These are phyloP conservation scores for Galeopsomyia nigrocyanea DNA, from an alignment of 2,888 invertebrate genomes.

Conservation along the genomic window DNA sequence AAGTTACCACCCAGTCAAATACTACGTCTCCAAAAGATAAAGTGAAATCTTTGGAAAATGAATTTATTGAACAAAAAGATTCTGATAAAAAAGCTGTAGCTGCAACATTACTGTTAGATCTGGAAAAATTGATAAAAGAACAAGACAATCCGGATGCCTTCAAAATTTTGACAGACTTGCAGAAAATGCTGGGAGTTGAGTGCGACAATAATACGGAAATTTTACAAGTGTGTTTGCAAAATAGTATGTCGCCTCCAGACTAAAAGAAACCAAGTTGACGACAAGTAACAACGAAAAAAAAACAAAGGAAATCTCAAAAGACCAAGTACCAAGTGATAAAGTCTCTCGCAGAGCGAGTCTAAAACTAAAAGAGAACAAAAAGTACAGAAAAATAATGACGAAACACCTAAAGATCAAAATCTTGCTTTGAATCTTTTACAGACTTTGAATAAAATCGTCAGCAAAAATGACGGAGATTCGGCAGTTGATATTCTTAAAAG, in stretches of 20 bases:
- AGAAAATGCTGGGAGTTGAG: slow-evolving; percentile 59
- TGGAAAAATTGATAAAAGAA: slow-evolving; percentile 60
- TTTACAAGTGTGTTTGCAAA: slow-evolving; percentile 54
- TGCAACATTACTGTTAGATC: slow-evolving; percentile 58
- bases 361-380: slow-evolving; percentile 36
- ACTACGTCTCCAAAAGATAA: slow-evolving; percentile 34
- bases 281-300: slow-evolving; percentile 36
- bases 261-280: slow-evolving; percentile 35
- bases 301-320: slow-evolving; percentile 1
- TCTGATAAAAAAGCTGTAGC: slow-evolving; percentile 56
- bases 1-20: slow-evolving; percentile 8
- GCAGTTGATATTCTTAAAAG: slow-evolving; percentile 40
- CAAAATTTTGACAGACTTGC: slow-evolving; percentile 60
- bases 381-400: slow-evolving; percentile 22
- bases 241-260: neutral
- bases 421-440: slow-evolving; percentile 30
- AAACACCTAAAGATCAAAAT: slow-evolving; percentile 48
- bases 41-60: slow-evolving; percentile 54
- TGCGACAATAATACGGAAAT: slow-evolving; percentile 59
- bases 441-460: slow-evolving; percentile 41
- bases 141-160: slow-evolving; percentile 59
- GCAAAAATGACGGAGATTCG: slow-evolving; percentile 51
- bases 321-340: slow-evolving; percentile 47
- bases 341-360: slow-evolving; percentile 50
- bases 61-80: slow-evolving; percentile 52